Evolutionary conservation across 2,888 invertebrate species (phyloP).

Genomic region (Athalia circularis): DNA sequence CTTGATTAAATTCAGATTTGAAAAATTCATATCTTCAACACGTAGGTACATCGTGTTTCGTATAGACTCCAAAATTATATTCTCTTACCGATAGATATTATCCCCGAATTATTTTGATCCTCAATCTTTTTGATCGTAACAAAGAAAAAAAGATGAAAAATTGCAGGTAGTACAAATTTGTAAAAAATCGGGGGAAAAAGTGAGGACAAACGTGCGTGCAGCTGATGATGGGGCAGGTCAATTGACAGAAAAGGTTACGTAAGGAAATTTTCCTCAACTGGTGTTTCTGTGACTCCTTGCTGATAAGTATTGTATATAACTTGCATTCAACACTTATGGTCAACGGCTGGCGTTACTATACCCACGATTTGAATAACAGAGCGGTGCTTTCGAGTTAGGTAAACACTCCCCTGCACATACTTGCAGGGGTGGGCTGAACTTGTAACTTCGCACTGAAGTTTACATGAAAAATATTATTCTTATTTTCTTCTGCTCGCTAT

Average conservation of each 20-base stretch:
- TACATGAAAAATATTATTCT: too few relatives aligned
- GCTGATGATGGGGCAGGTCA: conserved; percentile 1
- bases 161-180: neutral
- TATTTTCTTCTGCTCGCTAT: too few relatives aligned
- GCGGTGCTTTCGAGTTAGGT: neutral
- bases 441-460: too few relatives aligned
- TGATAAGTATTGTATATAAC: neutral
- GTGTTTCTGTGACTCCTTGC: neutral
- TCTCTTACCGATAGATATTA: too few relatives aligned
- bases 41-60: too few relatives aligned
- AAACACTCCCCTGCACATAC: neutral
- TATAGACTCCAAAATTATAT: too few relatives aligned
- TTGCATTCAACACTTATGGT: neutral
- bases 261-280: neutral
- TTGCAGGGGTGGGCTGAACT: too few relatives aligned
- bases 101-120: too few relatives aligned
- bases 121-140: too few relatives aligned
- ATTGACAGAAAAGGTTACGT: conserved; percentile 35
- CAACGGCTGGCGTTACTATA: conserved; percentile 5
- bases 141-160: neutral
- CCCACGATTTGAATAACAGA: conserved; percentile 17
- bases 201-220: neutral
- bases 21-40: too few relatives aligned
- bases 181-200: too few relatives aligned
- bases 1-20: too few relatives aligned